These are phyloP conservation scores for Chamaea fasciata DNA, from an alignment of 2,113 vertebrate species.

Conservation along the genomic window DNA sequence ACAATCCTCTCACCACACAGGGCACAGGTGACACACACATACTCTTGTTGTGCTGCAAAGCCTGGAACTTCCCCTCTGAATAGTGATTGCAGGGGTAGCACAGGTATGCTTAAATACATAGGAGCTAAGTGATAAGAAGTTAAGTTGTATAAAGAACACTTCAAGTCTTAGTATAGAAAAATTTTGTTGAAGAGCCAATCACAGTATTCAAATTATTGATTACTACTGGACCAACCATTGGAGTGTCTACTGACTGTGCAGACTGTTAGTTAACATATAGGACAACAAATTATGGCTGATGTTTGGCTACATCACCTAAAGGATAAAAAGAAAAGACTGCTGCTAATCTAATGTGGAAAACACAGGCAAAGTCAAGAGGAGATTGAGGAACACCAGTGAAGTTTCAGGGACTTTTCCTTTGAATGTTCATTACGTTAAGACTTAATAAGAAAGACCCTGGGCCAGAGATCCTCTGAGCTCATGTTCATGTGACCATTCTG, in stretches of 20 bases:
- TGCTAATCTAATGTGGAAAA: background rate
- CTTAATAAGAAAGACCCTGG: background rate
- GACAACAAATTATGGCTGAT: background rate
- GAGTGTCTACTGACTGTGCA: background rate
- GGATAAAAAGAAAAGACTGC: background rate
- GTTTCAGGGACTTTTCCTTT: background rate
- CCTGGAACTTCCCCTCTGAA: background rate
- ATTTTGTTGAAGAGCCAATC: background rate
- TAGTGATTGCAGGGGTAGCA: rapidly evolving
- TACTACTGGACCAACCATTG: background rate
- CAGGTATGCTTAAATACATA: background rate
- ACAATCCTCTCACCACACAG: background rate
- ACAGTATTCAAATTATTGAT: background rate
- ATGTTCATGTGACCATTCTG: background rate
- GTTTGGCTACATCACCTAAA: background rate
- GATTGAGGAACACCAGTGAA: background rate
- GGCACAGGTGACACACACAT: background rate
- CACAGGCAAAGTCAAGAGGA: background rate
- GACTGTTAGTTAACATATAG: background rate
- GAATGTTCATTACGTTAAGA: background rate
- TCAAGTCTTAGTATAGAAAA: background rate
- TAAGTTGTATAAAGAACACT: background rate
- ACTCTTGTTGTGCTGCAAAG: background rate
- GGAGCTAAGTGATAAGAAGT: background rate
- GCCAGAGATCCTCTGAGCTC: background rate